These are phyloP conservation scores for Glossophaga mutica DNA, from an alignment of 2,797 vertebrate genomes.

Conservation along the genomic window DNA sequence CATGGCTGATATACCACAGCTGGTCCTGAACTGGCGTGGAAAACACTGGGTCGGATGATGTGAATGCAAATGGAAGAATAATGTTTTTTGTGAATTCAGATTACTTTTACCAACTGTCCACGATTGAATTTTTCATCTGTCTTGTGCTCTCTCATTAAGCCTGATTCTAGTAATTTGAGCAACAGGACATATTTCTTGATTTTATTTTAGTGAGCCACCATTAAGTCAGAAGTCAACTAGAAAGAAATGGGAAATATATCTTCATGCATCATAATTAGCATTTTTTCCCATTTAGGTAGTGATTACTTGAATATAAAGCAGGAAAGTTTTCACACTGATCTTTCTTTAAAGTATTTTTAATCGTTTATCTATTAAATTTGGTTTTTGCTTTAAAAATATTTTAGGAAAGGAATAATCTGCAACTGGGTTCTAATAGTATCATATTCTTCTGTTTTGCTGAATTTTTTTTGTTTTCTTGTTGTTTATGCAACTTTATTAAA, in stretches of 20 bases:
- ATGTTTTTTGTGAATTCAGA: background rate
- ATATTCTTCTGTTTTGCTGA: background rate
- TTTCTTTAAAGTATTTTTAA: background rate
- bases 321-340: background rate
- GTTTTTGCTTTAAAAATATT: conserved; percentile 10
- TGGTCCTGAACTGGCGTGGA: background rate
- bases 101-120: background rate
- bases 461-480: conserved; percentile 66
- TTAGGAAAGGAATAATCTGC: background rate
- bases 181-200: background rate
- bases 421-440: background rate
- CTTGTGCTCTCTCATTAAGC: background rate
- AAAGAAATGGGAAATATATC: conserved; percentile 24
- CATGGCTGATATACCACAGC: background rate
- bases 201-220: background rate
- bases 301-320: background rate
- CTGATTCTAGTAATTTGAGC: background rate
- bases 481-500: conserved; percentile 99
- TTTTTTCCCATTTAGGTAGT: background rate
- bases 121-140: background rate
- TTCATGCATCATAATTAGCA: background rate
- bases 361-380: background rate
- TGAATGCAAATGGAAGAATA: background rate
- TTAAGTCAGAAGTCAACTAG: background rate
- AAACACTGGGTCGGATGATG: background rate